These are phyloP conservation scores for Myotis myotis DNA, from an alignment of 2,797 vertebrate genomes.

Conservation along the genomic window DNA sequence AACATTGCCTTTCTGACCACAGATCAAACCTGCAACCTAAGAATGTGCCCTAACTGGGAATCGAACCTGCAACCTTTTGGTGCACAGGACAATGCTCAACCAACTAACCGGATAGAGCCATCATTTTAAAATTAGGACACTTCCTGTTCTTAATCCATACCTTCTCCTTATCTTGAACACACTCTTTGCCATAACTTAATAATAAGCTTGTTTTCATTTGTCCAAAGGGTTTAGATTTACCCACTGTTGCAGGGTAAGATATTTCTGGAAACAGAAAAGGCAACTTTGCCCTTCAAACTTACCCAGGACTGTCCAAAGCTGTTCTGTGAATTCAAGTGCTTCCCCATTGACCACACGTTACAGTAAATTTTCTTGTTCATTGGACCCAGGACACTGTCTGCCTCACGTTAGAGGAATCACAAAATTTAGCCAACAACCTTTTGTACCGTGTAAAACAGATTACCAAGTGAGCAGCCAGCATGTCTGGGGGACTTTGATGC, in stretches of 20 bases:
- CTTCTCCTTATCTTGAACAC: not conserved
- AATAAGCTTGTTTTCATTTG: not conserved
- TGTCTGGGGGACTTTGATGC: slow-evolving; percentile 12
- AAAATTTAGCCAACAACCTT: not conserved
- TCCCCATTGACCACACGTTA: not conserved
- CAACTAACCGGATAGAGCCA: no score
- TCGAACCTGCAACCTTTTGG: no score
- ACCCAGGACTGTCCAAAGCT: not conserved
- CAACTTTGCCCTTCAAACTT: not conserved
- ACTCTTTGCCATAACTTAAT: not conserved
- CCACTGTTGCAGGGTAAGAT: not conserved
- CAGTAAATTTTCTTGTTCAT: not conserved
- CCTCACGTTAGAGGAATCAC: not conserved
- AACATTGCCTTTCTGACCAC: no score
- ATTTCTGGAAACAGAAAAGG: not conserved
- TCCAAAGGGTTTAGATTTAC: not conserved
- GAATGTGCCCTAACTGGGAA: no score
- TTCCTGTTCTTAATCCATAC: not conserved
- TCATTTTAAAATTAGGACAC: not conserved
- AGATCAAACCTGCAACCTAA: no score
- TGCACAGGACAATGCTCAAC: no score
- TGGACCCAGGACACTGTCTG: not conserved
- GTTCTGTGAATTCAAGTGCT: not conserved
- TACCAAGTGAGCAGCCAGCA: slow-evolving; percentile 33
- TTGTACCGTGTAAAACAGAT: not conserved